Conservation (phyloP, 2,888 invertebrate species). For the Pristionchus mayeri region DNA sequence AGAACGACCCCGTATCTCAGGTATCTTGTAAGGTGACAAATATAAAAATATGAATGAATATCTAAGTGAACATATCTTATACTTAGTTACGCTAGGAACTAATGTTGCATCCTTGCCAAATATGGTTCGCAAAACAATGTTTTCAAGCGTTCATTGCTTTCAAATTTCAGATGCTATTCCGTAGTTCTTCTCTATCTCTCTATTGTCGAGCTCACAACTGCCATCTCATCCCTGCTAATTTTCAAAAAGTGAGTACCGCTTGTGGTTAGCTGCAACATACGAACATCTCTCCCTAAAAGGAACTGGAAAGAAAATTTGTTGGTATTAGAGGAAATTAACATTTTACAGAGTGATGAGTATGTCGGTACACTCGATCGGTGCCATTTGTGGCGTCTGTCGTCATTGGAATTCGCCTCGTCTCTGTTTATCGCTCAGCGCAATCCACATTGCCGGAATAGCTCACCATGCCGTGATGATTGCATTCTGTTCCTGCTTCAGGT, state of each 20-base stretch:
- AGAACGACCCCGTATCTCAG: too few relatives aligned
- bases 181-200: background rate
- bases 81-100: too few relatives aligned
- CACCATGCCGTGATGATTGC: background rate
- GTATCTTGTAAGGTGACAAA: too few relatives aligned
- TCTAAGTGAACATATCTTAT: background rate
- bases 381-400: background rate
- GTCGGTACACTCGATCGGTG: background rate
- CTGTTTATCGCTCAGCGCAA: background rate
- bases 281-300: too few relatives aligned
- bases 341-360: background rate
- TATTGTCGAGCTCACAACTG: background rate
- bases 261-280: too few relatives aligned
- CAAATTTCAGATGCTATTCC: constrained; percentile 1
- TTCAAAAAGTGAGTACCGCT: background rate
- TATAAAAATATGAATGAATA: background rate
- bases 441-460: background rate
- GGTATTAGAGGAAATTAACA: too few relatives aligned
- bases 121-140: too few relatives aligned
- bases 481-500: background rate
- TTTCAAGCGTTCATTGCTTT: too few relatives aligned
- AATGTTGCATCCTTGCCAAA: too few relatives aligned
- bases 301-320: too few relatives aligned
- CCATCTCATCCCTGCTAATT: background rate
- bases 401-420: background rate